These are phyloP conservation scores for Sebastes oblongus DNA, from an alignment of 2,797 vertebrate genomes.

Conservation along the genomic window DNA sequence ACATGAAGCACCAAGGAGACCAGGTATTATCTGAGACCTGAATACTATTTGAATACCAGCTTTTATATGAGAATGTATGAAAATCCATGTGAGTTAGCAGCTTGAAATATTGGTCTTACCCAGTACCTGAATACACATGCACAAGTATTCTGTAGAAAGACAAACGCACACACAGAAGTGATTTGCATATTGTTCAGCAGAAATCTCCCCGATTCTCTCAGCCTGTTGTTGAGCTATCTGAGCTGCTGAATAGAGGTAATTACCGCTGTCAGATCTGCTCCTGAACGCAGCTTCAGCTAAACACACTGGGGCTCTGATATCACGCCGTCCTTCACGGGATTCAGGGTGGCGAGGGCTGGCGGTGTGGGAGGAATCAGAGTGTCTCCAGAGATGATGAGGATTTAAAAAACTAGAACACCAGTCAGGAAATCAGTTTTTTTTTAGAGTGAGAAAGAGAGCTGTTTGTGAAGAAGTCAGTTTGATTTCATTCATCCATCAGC, in stretches of 20 bases:
- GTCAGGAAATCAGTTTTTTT: background rate
- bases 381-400: background rate
- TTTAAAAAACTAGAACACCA: background rate
- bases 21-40: background rate
- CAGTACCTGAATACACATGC: background rate
- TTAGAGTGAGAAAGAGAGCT: background rate
- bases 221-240: background rate
- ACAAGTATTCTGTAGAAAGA: background rate
- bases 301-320: background rate
- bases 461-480: background rate
- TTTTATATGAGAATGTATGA: too few species aligned
- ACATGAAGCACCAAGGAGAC: background rate
- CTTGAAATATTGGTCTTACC: background rate
- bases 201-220: conserved; percentile 16
- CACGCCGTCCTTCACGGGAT: background rate
- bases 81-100: background rate
- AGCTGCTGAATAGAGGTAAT: conserved; percentile 51
- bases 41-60: background rate
- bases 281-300: conserved; percentile 19
- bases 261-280: conserved; percentile 42
- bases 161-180: background rate
- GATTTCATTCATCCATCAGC: background rate
- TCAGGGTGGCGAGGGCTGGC: background rate
- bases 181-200: conserved; percentile 31
- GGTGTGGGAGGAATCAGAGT: background rate